These are phyloP conservation scores for Lasioglossum morio DNA, from an alignment of 2,888 invertebrate genomes.

Conservation along the genomic window DNA sequence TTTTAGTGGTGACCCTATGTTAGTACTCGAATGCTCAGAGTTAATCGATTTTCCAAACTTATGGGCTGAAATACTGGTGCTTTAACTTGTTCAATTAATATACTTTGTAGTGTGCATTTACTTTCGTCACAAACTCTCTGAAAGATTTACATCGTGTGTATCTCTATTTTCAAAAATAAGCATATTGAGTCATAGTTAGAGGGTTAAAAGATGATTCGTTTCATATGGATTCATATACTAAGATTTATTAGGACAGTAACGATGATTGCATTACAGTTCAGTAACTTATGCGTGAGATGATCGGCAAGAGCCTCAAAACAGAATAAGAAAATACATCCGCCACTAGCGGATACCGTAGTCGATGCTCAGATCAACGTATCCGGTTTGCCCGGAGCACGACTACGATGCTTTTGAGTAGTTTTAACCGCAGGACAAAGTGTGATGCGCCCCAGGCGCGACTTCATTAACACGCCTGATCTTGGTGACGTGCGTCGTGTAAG, in stretches of 20 bases:
- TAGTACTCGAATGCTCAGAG: too few relatives aligned
- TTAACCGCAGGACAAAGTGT: conserved; percentile 73
- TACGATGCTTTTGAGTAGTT: conserved; percentile 75
- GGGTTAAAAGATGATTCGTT: not conserved
- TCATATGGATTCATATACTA: conserved; percentile 69
- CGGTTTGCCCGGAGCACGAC: conserved; percentile 70
- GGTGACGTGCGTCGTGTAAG: conserved; percentile 63
- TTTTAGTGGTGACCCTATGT: too few relatives aligned
- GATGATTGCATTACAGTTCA: conserved; percentile 81
- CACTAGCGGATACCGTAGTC: conserved; percentile 73
- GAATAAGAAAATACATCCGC: conserved; percentile 81
- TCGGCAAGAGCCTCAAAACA: conserved; percentile 78
- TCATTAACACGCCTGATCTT: conserved; percentile 70
- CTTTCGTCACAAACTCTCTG: not conserved
- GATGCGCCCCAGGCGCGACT: conserved; percentile 72
- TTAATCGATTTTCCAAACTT: not conserved
- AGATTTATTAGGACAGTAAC: conserved; percentile 80
- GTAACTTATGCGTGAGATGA: conserved; percentile 77
- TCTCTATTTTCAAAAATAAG: not conserved
- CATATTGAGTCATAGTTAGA: too few relatives aligned
- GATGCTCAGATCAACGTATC: conserved; percentile 66
- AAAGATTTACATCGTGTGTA: not conserved
- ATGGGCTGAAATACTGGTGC: not conserved
- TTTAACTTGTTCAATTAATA: not conserved
- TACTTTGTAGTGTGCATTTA: not conserved